phyloP scores from a whole-genome alignment of 2,113 vertebrate species.

The Phaethon lepturus region DNA sequence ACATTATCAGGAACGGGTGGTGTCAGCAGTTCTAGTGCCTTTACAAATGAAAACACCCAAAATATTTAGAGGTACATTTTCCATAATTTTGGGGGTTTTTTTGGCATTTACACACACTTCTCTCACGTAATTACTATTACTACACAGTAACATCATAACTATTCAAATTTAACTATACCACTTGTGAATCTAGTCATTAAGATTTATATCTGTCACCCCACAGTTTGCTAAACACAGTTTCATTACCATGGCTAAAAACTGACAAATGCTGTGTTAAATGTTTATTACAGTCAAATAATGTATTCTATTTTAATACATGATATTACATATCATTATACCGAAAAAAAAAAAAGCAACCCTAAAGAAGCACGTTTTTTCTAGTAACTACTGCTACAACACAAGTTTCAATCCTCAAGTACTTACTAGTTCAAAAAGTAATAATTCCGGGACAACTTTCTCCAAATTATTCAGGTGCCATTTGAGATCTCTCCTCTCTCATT shows the following conservation, averaged over 20 bases:
- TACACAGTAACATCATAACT: neutral
- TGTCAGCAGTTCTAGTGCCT: slow-evolving; percentile 90
- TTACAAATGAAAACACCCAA: neutral
- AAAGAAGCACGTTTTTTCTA: neutral
- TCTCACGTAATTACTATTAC: neutral
- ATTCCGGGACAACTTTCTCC: neutral
- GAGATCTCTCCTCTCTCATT: neutral
- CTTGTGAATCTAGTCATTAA: neutral
- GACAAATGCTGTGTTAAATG: neutral
- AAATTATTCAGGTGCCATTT: neutral
- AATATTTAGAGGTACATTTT: neutral
- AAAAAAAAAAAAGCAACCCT: neutral
- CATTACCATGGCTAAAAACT: neutral
- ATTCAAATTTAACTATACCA: neutral
- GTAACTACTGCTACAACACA: neutral
- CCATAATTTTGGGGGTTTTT: rapidly evolving
- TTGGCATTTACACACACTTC: neutral
- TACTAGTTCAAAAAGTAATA: neutral
- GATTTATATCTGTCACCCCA: neutral
- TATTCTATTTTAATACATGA: neutral
- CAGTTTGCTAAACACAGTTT: neutral
- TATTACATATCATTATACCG: neutral
- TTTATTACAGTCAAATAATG: neutral
- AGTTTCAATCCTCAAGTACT: neutral
- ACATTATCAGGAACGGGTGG: slow-evolving; percentile 88